phyloP scores from a whole-genome alignment of 2,888 invertebrate genomes.

The Cephalotes varians region DNA sequence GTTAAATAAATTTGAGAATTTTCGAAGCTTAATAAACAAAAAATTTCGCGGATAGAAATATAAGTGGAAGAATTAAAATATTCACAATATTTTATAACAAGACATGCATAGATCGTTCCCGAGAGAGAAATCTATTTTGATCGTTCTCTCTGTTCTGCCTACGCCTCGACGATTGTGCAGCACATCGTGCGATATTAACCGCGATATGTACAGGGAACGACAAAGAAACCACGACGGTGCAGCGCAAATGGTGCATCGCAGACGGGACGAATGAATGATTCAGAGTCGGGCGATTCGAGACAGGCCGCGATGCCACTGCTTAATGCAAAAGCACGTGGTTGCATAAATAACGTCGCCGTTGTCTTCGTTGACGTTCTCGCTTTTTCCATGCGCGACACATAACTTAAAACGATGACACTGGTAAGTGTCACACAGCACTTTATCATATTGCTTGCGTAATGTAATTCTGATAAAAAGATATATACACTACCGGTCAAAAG shows the following conservation, averaged over 20 bases:
- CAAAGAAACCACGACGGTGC: conserved; percentile 70
- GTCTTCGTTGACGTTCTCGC: background rate
- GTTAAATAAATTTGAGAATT: background rate
- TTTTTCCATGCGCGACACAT: background rate
- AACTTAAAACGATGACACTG: conserved; percentile 6
- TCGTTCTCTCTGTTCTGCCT: conserved; percentile 73
- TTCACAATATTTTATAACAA: conserved; percentile 4
- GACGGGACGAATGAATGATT: conserved; percentile 75
- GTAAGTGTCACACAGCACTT: background rate
- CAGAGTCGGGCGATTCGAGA: conserved; percentile 68
- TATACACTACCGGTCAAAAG: no score
- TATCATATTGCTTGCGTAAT: background rate
- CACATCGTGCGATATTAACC: conserved; percentile 73
- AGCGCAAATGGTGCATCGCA: conserved; percentile 53
- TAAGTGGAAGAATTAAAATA: background rate
- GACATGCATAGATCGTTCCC: conserved; percentile 17
- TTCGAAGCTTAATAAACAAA: background rate
- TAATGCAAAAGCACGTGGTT: conserved; percentile 59
- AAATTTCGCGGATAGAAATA: background rate
- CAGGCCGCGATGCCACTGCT: conserved; percentile 59
- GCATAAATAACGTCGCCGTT: conserved; percentile 33
- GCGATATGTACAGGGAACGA: conserved; percentile 70
- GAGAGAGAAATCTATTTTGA: conserved; percentile 59
- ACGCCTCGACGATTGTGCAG: conserved; percentile 73
- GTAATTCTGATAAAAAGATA: background rate